Percentiles rank a stretch among this genome's conserved stretches.
Evolutionary conservation across 2,888 invertebrate genomes (phyloP).

Genomic region (Apantesis nais): DNA sequence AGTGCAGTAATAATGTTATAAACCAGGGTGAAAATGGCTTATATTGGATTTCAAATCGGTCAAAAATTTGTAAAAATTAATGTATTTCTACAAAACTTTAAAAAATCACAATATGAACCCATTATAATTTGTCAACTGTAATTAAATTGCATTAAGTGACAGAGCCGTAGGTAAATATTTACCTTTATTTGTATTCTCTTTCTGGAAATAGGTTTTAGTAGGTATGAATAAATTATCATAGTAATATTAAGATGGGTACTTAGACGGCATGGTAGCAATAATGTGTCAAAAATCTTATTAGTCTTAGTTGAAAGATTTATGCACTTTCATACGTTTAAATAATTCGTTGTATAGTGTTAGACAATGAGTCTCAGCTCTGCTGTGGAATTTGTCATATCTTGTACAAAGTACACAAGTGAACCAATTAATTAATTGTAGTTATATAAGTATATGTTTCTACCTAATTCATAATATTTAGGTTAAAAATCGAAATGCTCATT

Average conservation of each 20-base stretch:
- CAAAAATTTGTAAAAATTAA: no score
- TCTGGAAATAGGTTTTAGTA: background rate
- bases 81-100: no score
- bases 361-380: background rate
- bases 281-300: background rate
- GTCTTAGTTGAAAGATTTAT: background rate
- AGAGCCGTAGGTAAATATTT: background rate
- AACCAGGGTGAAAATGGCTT: no score
- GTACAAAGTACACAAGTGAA: slow-evolving; percentile 46
- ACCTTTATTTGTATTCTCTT: background rate
- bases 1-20: no score
- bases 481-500: background rate
- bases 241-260: background rate
- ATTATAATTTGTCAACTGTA: background rate
- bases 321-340: background rate
- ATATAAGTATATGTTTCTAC: slow-evolving; percentile 20
- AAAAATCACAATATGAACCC: no score
- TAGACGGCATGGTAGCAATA: background rate
- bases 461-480: slow-evolving; percentile 12
- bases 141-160: background rate
- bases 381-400: slow-evolving; percentile 37
- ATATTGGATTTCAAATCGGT: no score
- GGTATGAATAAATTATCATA: background rate
- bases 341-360: background rate
- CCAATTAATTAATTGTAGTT: slow-evolving; percentile 40